Evolutionary conservation across 2,888 invertebrate genomes (phyloP).

Genomic region (Phyllotreta cruciferae): DNA sequence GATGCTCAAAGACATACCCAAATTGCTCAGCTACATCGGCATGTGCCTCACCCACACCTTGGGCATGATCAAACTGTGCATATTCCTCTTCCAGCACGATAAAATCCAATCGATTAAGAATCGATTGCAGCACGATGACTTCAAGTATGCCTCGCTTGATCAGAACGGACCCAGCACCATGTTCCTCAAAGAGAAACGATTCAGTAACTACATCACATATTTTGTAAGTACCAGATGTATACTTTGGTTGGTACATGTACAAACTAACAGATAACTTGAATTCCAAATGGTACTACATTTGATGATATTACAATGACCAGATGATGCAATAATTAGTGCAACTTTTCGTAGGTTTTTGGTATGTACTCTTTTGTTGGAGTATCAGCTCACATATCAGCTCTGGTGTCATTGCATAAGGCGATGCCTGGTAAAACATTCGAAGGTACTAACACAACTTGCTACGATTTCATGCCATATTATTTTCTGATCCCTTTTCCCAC

Average conservation of each 20-base stretch:
- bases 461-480: constrained; percentile 40
- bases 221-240: constrained; percentile 4
- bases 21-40: constrained; percentile 40
- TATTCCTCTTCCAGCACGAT: constrained; percentile 32
- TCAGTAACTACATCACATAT: constrained; percentile 4
- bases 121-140: constrained; percentile 29
- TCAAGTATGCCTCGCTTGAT: constrained; percentile 25
- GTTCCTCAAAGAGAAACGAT: constrained; percentile 1
- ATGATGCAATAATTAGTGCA: not conserved
- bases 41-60: constrained; percentile 44
- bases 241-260: too few species aligned
- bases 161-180: constrained; percentile 19
- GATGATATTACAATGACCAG: too few species aligned
- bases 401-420: constrained; percentile 32
- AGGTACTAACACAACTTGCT: constrained; percentile 39
- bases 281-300: too few species aligned
- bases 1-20: constrained; percentile 28
- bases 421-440: constrained; percentile 32
- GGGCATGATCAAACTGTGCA: constrained; percentile 40
- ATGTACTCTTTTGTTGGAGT: constrained; percentile 41
- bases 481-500: constrained; percentile 41
- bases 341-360: constrained; percentile 33
- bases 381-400: constrained; percentile 43
- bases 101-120: constrained; percentile 23
- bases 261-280: too few species aligned